Percentiles rank a stretch among this genome's conserved stretches.
These are phyloP conservation scores for Hippocampus guttulatus DNA, from an alignment of 2,113 vertebrate species.

Conservation along the genomic window DNA sequence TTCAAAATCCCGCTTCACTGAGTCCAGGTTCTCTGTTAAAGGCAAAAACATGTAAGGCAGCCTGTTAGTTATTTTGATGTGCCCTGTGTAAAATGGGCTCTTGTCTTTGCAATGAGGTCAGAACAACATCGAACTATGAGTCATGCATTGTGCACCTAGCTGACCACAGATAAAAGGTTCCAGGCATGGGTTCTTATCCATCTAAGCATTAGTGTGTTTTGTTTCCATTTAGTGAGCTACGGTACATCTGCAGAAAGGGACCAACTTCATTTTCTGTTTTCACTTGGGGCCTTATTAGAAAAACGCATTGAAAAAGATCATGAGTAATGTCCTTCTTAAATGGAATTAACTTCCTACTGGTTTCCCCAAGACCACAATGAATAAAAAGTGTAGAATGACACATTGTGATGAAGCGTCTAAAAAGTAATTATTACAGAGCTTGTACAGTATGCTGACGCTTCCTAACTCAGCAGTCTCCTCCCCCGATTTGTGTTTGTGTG, in stretches of 20 bases:
- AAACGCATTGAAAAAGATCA: not conserved
- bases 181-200: not conserved
- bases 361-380: not conserved
- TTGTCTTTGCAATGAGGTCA: not conserved
- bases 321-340: not conserved
- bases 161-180: not conserved
- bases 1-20: no score
- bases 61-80: not conserved
- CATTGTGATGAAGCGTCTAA: not conserved
- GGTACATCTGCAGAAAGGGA: not conserved
- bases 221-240: not conserved
- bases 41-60: not conserved
- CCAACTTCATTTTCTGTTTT: not conserved
- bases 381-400: not conserved
- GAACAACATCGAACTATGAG: not conserved
- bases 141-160: not conserved
- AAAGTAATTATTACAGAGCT: not conserved
- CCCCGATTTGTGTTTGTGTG: conserved; percentile 9
- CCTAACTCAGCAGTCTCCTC: conserved; percentile 37
- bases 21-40: no score
- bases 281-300: not conserved
- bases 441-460: conserved; percentile 8
- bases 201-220: not conserved
- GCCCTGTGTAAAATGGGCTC: no score
- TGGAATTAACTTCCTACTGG: not conserved